Percentiles rank a stretch among this genome's conserved stretches.
Conservation (phyloP, 2,888 invertebrate species). For the Terebella lapidaria region DNA sequence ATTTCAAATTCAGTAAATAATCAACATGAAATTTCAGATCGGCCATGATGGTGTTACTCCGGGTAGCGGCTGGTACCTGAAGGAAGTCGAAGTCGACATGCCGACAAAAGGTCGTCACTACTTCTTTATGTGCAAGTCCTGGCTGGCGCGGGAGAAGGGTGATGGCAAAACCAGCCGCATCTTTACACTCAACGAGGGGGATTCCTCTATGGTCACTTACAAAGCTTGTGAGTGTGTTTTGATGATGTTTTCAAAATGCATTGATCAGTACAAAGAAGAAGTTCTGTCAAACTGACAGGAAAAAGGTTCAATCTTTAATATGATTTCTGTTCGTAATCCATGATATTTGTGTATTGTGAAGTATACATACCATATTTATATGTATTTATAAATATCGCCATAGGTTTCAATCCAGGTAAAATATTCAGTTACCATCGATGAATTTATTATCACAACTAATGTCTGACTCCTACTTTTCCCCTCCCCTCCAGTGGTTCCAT, state of each 20-base stretch:
- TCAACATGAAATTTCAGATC: slow-evolving; percentile 32
- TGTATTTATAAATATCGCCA: too few relatives aligned
- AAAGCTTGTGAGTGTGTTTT: slow-evolving; percentile 42
- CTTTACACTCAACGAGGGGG: slow-evolving; percentile 45
- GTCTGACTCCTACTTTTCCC: too few relatives aligned
- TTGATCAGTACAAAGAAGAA: neutral
- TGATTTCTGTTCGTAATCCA: too few relatives aligned
- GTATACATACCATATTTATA: too few relatives aligned
- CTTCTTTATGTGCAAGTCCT: slow-evolving; percentile 47
- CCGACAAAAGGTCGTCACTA: slow-evolving; percentile 52
- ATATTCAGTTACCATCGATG: too few relatives aligned
- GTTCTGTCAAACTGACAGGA: too few relatives aligned
- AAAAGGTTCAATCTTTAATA: too few relatives aligned
- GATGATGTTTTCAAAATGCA: neutral
- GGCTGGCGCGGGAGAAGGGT: slow-evolving; percentile 49
- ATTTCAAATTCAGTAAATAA: too few relatives aligned
- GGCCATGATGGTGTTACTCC: slow-evolving; percentile 50
- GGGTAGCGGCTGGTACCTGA: slow-evolving; percentile 50
- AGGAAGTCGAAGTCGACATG: slow-evolving; percentile 47
- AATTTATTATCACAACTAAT: too few relatives aligned
- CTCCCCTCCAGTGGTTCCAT: slow-evolving; percentile 44
- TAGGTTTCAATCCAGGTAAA: too few relatives aligned
- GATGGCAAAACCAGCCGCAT: slow-evolving; percentile 47
- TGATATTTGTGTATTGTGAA: too few relatives aligned
- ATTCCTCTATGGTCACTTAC: slow-evolving; percentile 41